Percentiles rank a stretch among this genome's conserved stretches.
phyloP scores from a whole-genome alignment of 2,888 invertebrate genomes.

The Microdon myrmicae region DNA sequence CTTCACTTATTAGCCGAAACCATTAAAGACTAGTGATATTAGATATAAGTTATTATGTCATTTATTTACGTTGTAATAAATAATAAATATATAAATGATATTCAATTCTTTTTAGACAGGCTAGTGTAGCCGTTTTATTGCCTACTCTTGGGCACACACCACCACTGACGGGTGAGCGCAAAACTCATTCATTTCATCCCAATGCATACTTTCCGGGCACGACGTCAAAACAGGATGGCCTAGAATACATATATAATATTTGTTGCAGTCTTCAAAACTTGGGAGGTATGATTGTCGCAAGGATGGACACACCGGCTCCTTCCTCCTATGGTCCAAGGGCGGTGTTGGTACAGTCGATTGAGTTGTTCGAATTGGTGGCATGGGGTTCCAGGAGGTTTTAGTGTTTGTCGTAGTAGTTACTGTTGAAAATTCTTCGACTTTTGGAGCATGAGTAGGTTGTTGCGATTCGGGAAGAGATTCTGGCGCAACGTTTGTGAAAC shows the following conservation, averaged over 20 bases:
- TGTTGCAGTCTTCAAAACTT: slow-evolving; percentile 59
- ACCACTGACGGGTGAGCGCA: slow-evolving; percentile 53
- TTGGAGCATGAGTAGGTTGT: background rate
- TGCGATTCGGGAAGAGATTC: background rate
- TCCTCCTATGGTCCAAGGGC: background rate
- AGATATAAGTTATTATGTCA: no score
- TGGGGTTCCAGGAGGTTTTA: slow-evolving; percentile 7
- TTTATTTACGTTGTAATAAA: no score
- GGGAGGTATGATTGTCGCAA: slow-evolving; percentile 59
- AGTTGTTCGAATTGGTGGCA: slow-evolving; percentile 16
- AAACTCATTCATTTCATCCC: slow-evolving; percentile 59
- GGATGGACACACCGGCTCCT: slow-evolving; percentile 55
- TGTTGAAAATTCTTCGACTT: slow-evolving; percentile 2
- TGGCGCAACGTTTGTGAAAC: slow-evolving; percentile 52
- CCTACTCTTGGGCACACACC: slow-evolving; percentile 12
- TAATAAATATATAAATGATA: no score
- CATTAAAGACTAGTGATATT: no score
- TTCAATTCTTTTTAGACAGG: no score
- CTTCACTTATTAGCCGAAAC: no score
- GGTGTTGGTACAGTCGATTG: background rate
- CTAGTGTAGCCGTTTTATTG: no score
- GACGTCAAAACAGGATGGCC: slow-evolving; percentile 61
- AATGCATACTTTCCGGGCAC: slow-evolving; percentile 61
- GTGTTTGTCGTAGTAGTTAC: background rate
- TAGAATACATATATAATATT: slow-evolving; percentile 63